Evolutionary conservation across 2,797 vertebrate genomes (phyloP), one percentile per base, ranked within the genome.

Genomic region (Ctenochaetus hawaiiensis): DNA sequence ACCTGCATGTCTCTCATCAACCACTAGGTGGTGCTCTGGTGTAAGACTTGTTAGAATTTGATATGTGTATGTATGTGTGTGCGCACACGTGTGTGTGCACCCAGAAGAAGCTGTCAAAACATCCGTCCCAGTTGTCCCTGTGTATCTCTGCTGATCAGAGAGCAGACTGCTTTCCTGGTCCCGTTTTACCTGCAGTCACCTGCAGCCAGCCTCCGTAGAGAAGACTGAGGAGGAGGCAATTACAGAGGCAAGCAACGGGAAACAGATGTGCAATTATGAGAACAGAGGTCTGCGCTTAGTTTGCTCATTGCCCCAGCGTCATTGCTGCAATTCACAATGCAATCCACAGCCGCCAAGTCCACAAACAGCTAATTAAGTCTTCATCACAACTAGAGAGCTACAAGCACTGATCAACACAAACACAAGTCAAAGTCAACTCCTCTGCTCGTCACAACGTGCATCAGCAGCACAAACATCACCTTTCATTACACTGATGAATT

Each of bases 181-280:
- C 81, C 62, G 23, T 78, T 85, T 82, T 85, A 91, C 87, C 87
- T 83, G 81, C 78, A 70, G 78, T 92, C 88, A 92, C 89, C 90
- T 92, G 87, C 87, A 85, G 81, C 72, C 34, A 41, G 59, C 72
- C 83, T 86, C 90, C 8, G 14, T 11, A 37, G 91, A 90, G 81
- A 91, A 49, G 78, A 88, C 76, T 61, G 82, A 82, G 85, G 81
- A 86, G 83, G 82, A 93, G 87, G 87, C 88, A 93, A 94, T 93
- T 93, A 94, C 87, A 83, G 75, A 72, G 75, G 84, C 81, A 65
- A 77, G 82, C 84, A 86, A 89, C 22, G 60, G 65, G 77, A 92
- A 92, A 93, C 94, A 95, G 94, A 92, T 93, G 93, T 93, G 91
- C 91, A 93, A 93, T 93, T 91, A 95, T 75, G 79, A 88, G 90